A percentile compares a stretch with the other conserved stretches of the same genome.
Conservation (phyloP, 1,140 invertebrate species). For the Chlorops oryzae region DNA sequence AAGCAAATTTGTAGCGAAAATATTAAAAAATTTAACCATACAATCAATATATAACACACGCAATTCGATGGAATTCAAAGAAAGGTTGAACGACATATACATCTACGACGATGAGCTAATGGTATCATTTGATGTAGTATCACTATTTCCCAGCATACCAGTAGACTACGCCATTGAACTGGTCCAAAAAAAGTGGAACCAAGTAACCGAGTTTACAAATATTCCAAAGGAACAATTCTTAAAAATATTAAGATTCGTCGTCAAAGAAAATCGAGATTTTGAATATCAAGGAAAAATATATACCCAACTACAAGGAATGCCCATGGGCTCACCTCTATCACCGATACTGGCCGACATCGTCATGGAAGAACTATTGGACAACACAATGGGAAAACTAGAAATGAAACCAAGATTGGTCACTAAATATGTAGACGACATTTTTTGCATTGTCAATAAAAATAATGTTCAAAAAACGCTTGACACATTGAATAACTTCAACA, state of each 20-base stretch:
- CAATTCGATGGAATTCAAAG: too few species aligned
- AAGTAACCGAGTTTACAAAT: background rate
- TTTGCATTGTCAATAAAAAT: background rate
- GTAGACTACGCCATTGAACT: too few species aligned
- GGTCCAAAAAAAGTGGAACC: background rate
- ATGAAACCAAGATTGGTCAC: background rate
- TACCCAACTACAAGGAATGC: background rate
- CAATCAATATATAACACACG: too few species aligned
- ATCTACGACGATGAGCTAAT: too few species aligned
- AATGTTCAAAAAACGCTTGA: background rate
- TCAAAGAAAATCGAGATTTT: background rate
- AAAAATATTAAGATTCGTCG: background rate
- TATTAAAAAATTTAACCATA: too few species aligned
- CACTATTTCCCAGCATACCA: too few species aligned
- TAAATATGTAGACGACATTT: constrained; percentile 4
- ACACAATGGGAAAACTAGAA: background rate
- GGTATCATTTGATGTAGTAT: too few species aligned
- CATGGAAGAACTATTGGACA: constrained; percentile 5
- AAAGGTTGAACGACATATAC: too few species aligned
- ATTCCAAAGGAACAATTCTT: constrained; percentile 4
- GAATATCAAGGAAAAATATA: background rate
- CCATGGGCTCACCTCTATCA: constrained; percentile 5
- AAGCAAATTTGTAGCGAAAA: too few species aligned
- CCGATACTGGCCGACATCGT: background rate
- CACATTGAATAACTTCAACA: background rate